A percentile compares a stretch with the other conserved stretches of the same genome.
phyloP scores from a whole-genome alignment of 30 jellyfish, hydroid and myxozoan species.

The Aurelia sp. region DNA sequence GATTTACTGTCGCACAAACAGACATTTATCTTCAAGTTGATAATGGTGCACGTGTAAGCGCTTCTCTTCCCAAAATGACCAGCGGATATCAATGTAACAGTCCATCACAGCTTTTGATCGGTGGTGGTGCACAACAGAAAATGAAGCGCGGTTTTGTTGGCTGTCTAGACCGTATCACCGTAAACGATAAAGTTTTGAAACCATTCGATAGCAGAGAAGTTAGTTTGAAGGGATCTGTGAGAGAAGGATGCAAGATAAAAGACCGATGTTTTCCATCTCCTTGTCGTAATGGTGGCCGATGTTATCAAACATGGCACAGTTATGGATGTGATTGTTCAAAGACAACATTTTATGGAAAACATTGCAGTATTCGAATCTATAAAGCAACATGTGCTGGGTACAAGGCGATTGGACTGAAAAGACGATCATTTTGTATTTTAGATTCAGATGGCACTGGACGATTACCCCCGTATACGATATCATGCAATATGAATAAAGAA shows the following conservation, averaged over 20 bases:
- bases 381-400: conserved; percentile 74
- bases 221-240: conserved; percentile 21
- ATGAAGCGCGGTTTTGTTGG: conserved; percentile 81
- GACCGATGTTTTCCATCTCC: conserved; percentile 92
- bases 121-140: conserved; percentile 76
- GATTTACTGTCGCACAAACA: conserved; percentile 40
- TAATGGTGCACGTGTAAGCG: conserved; percentile 55
- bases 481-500: conserved; percentile 46
- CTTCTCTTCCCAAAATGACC: conserved; percentile 51
- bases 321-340: conserved; percentile 81
- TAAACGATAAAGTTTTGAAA: conserved; percentile 37
- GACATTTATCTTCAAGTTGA: conserved; percentile 47
- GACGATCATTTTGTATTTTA: conserved; percentile 53
- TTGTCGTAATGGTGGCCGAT: conserved; percentile 80
- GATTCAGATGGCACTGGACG: conserved; percentile 86
- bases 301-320: conserved; percentile 79
- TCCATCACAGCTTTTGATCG: conserved; percentile 55
- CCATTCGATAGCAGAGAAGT: conserved; percentile 38
- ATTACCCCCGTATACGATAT: conserved; percentile 68
- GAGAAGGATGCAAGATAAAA: conserved; percentile 52
- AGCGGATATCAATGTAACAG: conserved; percentile 58
- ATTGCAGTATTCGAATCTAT: conserved; percentile 75
- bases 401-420: conserved; percentile 43
- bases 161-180: conserved; percentile 52
- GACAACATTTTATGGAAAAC: conserved; percentile 79